These are phyloP conservation scores for Oryzias curvinotus DNA, from an alignment of 2,113 vertebrate genomes.

Conservation along the genomic window DNA sequence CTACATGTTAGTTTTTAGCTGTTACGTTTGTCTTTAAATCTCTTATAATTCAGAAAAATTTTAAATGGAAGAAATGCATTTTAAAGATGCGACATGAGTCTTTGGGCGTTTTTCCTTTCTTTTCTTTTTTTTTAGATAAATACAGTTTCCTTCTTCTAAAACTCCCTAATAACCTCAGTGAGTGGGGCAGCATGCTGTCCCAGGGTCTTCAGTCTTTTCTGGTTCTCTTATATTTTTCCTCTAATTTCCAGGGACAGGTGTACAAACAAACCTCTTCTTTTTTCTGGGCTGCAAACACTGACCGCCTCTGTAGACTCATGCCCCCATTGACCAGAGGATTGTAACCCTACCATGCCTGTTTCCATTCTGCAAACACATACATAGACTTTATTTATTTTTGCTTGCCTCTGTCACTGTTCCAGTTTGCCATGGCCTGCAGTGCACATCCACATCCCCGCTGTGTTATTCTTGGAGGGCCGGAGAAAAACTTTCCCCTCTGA, in stretches of 20 bases:
- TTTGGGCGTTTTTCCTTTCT: too few relatives aligned
- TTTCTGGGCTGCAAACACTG: slow-evolving; percentile 13
- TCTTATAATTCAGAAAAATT: too few relatives aligned
- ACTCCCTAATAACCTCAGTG: too few relatives aligned
- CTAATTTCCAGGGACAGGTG: slow-evolving; percentile 19
- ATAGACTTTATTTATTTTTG: slow-evolving; percentile 52
- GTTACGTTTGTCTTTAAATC: too few relatives aligned
- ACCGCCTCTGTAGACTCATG: slow-evolving; percentile 33
- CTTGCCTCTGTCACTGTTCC: slow-evolving; percentile 48
- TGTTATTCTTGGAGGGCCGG: slow-evolving; percentile 73
- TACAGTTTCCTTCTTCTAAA: too few relatives aligned
- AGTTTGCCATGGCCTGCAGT: slow-evolving; percentile 47
- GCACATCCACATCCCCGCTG: slow-evolving; percentile 58
- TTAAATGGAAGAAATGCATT: too few relatives aligned
- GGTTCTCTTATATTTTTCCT: neutral
- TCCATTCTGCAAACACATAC: slow-evolving; percentile 31
- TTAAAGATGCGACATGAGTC: too few relatives aligned
- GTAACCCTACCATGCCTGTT: slow-evolving; percentile 21
- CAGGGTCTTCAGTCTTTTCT: slow-evolving; percentile 1
- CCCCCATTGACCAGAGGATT: slow-evolving; percentile 48
- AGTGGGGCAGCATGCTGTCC: slow-evolving; percentile 16
- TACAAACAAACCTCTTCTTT: slow-evolving; percentile 11
- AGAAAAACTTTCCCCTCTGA: slow-evolving; percentile 63
- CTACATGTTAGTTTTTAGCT: too few relatives aligned
- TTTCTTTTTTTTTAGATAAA: too few relatives aligned